Evolutionary conservation across 2,113 vertebrate genomes (phyloP).

Genomic region (Taxidea taxus): DNA sequence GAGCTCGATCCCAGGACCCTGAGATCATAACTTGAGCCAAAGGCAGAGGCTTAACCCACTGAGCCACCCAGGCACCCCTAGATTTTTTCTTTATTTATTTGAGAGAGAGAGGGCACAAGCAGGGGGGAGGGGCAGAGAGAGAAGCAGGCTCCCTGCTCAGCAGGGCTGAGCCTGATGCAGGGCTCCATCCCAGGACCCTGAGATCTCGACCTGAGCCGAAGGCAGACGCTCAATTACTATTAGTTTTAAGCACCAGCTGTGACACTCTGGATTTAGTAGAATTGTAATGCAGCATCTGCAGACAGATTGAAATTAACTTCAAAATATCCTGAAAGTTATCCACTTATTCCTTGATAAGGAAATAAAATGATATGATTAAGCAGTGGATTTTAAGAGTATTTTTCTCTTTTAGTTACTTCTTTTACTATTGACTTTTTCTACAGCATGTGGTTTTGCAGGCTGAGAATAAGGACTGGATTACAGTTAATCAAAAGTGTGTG

Average conservation of each 20-base stretch:
- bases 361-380: not conserved
- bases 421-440: not conserved
- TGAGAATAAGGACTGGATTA: not conserved
- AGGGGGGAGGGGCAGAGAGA: no score
- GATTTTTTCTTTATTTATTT: no score
- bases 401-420: not conserved
- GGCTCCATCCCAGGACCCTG: no score
- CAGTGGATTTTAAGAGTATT: not conserved
- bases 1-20: no score
- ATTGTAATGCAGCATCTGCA: not conserved
- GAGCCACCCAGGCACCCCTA: no score
- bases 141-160: no score
- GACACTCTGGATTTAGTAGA: not conserved
- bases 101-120: no score
- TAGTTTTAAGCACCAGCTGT: not conserved
- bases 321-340: not conserved
- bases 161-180: no score
- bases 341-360: not conserved
- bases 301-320: not conserved
- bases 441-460: not conserved
- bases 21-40: no score
- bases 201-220: no score
- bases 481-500: not conserved
- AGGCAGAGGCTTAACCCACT: no score
- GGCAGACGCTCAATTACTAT: not conserved